Conservation (phyloP, 2,113 vertebrate species). For the Sylvilagus bachmani region DNA sequence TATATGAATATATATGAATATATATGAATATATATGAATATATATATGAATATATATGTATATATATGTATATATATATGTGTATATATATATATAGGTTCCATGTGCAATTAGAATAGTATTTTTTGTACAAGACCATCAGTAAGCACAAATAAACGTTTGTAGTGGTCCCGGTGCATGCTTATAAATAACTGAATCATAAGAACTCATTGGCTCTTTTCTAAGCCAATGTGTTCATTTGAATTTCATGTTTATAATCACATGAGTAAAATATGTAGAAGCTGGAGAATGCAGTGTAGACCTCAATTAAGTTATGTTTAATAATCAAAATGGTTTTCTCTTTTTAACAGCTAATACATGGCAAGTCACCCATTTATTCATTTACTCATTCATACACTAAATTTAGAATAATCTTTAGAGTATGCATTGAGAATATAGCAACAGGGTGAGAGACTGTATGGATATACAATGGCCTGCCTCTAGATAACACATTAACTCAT, state of each 20-base stretch:
- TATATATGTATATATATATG: too few relatives aligned
- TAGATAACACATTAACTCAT: background rate
- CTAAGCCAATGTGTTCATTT: background rate
- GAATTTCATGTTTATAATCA: background rate
- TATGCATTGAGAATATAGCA: too few relatives aligned
- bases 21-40: too few relatives aligned
- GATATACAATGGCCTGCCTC: background rate
- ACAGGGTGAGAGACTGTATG: too few relatives aligned
- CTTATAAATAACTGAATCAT: background rate
- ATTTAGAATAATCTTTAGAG: too few relatives aligned
- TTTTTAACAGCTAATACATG: too few relatives aligned
- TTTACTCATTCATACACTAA: too few relatives aligned
- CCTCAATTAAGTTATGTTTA: slow-evolving; percentile 29
- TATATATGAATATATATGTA: too few relatives aligned
- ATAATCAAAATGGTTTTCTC: background rate
- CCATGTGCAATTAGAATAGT: background rate
- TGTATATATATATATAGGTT: background rate
- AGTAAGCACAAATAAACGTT: background rate
- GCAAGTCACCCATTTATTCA: too few relatives aligned
- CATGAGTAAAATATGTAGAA: background rate
- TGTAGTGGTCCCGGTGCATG: background rate
- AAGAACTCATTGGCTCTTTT: background rate
- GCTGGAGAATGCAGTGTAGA: background rate
- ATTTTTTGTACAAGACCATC: background rate
- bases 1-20: too few relatives aligned